Evolutionary conservation across 2,797 vertebrate species (phyloP).

Genomic region (Margarornis squamiger): DNA sequence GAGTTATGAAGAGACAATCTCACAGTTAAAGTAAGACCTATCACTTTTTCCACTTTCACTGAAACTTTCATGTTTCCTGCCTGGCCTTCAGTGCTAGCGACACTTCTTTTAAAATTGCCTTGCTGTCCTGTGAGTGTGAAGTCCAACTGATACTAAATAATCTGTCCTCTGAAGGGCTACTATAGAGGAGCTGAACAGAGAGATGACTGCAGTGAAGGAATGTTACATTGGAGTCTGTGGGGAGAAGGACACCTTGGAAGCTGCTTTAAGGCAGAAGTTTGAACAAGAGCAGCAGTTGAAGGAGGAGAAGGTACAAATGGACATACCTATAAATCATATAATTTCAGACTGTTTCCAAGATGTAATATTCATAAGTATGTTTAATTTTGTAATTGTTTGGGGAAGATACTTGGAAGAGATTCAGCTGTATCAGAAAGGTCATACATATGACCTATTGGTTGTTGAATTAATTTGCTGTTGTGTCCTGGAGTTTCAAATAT

Average conservation of each 20-base stretch:
- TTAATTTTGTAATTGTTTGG: not conserved
- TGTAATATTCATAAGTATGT: not conserved
- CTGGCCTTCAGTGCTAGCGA: not conserved
- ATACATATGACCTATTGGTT: not conserved
- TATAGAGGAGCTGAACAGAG: slow-evolving; percentile 82
- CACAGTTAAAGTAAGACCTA: slow-evolving; percentile 81
- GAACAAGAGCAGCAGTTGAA: slow-evolving; percentile 73
- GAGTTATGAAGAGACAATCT: slow-evolving; percentile 80
- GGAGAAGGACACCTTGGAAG: slow-evolving; percentile 88
- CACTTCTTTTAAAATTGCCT: not conserved
- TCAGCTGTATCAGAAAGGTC: not conserved
- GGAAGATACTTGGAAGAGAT: not conserved
- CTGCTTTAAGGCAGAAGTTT: slow-evolving; percentile 68
- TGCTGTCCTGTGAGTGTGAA: not conserved
- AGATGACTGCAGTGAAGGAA: slow-evolving; percentile 87
- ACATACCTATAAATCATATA: not conserved
- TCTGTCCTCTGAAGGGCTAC: slow-evolving; percentile 76
- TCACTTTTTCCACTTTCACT: not conserved
- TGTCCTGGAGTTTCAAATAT: not conserved
- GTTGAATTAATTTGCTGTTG: not conserved
- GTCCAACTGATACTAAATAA: not conserved
- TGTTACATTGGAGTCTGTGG: slow-evolving; percentile 91
- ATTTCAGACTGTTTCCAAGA: not conserved
- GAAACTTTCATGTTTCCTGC: not conserved
- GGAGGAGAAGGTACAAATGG: slow-evolving; percentile 79